Evolutionary conservation across 2,797 vertebrate species (phyloP).

Genomic region (Heteromormyrus szaboi): DNA sequence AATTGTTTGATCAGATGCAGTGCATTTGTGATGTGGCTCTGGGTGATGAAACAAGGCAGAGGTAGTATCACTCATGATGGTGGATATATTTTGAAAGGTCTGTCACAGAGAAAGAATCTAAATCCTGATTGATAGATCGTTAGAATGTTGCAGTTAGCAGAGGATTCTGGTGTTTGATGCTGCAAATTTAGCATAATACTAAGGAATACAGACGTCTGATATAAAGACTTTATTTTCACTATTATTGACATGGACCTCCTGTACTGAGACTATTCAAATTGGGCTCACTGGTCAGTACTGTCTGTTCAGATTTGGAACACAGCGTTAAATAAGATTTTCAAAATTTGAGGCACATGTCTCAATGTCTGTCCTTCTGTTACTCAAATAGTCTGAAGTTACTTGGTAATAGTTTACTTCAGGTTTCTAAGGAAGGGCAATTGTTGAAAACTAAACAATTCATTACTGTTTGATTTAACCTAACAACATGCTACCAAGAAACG

Average conservation of each 20-base stretch:
- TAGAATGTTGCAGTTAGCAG: neutral
- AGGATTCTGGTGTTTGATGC: neutral
- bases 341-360: neutral
- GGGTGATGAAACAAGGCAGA: neutral
- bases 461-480: neutral
- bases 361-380: neutral
- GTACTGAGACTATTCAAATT: neutral
- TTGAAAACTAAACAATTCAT: neutral
- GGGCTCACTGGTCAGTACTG: neutral
- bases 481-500: neutral
- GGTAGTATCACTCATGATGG: neutral
- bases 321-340: neutral
- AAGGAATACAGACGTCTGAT: neutral
- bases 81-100: neutral
- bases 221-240: neutral
- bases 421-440: neutral
- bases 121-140: neutral
- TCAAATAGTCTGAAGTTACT: neutral
- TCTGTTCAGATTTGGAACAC: neutral
- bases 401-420: neutral
- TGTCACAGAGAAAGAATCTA: neutral
- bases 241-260: neutral
- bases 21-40: neutral
- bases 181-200: neutral
- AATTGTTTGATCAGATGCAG: neutral